These are phyloP conservation scores for Penaeus monodon DNA, from an alignment of 2,888 invertebrate species.

Conservation along the genomic window DNA sequence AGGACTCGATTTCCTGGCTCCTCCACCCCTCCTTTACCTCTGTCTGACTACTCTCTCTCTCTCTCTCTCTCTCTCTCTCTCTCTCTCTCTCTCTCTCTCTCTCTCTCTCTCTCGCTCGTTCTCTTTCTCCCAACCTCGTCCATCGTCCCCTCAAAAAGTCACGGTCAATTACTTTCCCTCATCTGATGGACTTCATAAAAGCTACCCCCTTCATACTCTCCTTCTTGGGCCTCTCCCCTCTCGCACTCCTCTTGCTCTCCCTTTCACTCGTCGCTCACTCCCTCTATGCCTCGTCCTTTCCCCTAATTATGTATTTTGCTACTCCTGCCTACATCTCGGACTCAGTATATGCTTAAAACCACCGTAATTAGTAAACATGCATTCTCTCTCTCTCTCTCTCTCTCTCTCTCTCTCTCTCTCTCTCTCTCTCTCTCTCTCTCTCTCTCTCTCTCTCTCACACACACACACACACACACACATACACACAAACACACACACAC, in stretches of 20 bases:
- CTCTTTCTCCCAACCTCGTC: conserved; percentile 3
- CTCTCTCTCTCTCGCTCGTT: neutral
- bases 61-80: neutral
- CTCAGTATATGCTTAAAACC: no score
- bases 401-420: neutral
- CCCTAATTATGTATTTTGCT: no score
- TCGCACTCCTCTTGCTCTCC: neutral
- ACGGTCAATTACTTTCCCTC: neutral
- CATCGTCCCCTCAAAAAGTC: neutral
- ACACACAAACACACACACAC: no score
- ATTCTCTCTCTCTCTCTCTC: neutral
- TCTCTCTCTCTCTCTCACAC: no score
- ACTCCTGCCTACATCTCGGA: no score
- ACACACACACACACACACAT: no score
- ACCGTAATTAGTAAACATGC: no score
- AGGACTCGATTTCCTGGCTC: no score
- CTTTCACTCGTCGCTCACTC: neutral
- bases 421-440: neutral
- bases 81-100: neutral
- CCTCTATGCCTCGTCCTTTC: neutral
- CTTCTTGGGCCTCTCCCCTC: neutral
- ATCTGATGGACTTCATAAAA: neutral
- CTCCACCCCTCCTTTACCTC: neutral
- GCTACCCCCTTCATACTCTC: neutral
- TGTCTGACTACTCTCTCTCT: neutral